Percentiles rank a stretch among this genome's conserved stretches.
These are phyloP conservation scores for Nibea coibor DNA, from an alignment of 2,113 vertebrate species.

Conservation along the genomic window DNA sequence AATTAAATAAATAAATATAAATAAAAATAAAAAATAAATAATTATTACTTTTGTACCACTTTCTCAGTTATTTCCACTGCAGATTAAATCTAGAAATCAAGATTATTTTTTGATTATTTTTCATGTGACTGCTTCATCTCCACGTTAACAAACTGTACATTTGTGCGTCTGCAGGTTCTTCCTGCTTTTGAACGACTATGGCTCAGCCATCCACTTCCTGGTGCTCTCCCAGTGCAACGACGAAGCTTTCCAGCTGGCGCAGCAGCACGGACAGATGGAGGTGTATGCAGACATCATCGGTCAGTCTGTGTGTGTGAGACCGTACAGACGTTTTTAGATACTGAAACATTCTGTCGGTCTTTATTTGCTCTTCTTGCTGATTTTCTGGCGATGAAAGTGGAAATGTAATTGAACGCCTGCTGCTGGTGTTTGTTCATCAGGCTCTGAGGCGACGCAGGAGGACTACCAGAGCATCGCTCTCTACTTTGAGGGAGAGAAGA, in stretches of 20 bases:
- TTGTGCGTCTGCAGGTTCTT: constrained; percentile 88
- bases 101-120: too few relatives aligned
- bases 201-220: constrained; percentile 96
- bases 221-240: constrained; percentile 96
- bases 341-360: not conserved
- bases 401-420: not conserved
- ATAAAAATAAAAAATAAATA: too few relatives aligned
- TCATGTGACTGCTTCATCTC: not conserved
- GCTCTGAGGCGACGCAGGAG: constrained; percentile 89
- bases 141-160: not conserved
- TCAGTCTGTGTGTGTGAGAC: constrained; percentile 72
- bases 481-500: constrained; percentile 96
- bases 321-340: not conserved
- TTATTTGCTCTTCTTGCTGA: not conserved
- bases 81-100: too few relatives aligned
- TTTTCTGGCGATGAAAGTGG: not conserved
- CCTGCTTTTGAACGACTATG: constrained; percentile 92
- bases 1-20: too few relatives aligned
- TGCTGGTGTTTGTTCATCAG: constrained; percentile 77
- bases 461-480: constrained; percentile 98
- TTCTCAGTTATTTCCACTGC: too few relatives aligned
- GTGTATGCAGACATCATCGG: constrained; percentile 97
- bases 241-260: constrained; percentile 97
- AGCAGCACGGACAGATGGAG: constrained; percentile 98
- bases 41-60: too few relatives aligned